phyloP scores from a whole-genome alignment of 2,797 vertebrate species.

The Avahi laniger region DNA sequence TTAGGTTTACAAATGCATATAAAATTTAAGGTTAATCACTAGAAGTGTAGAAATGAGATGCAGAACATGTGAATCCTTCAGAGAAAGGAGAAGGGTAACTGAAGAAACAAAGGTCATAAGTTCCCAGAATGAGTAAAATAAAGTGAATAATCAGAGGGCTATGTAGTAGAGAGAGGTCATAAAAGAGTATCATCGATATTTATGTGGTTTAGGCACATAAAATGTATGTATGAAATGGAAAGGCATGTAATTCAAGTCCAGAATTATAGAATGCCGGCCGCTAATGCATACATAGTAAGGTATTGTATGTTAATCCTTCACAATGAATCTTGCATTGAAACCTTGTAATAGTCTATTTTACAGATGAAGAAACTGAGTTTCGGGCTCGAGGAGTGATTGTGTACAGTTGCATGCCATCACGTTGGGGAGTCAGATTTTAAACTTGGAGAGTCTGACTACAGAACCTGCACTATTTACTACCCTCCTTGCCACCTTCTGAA shows the following conservation, averaged over 20 bases:
- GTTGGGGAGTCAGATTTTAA: background rate
- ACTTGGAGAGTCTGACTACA: fast-evolving
- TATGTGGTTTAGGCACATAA: background rate
- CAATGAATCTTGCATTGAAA: background rate
- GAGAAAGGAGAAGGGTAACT: background rate
- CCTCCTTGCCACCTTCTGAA: fast-evolving
- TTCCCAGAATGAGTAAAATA: background rate
- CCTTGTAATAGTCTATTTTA: background rate
- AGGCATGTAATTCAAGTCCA: background rate
- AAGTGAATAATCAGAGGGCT: background rate
- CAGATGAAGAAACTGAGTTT: background rate
- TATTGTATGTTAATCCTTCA: background rate
- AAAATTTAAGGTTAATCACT: background rate
- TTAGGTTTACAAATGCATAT: background rate
- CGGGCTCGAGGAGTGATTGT: fast-evolving
- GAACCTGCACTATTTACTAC: fast-evolving
- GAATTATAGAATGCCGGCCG: background rate
- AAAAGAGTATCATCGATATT: background rate
- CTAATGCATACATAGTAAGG: background rate
- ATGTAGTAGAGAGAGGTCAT: background rate
- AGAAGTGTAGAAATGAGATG: background rate
- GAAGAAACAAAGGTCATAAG: background rate
- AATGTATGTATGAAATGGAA: background rate
- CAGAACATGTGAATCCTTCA: background rate
- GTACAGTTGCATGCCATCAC: too few species aligned